Conservation (phyloP, 2,113 vertebrate genomes). For the Sander vitreus region DNA sequence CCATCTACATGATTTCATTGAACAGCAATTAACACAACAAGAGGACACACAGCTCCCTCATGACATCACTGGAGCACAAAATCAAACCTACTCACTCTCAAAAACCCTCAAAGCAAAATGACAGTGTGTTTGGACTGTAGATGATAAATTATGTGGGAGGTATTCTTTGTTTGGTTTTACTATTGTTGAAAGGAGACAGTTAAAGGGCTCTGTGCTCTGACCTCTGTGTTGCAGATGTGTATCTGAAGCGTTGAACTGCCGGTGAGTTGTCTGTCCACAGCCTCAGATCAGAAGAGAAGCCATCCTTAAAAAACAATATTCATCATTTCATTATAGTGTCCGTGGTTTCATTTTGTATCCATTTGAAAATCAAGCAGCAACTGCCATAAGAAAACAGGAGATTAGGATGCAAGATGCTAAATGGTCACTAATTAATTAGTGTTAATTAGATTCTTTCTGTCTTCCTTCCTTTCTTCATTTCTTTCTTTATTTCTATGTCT, state of each 20-base stretch:
- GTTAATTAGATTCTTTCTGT: background rate
- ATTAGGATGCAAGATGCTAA: background rate
- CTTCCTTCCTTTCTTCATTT: background rate
- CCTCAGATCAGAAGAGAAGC: conserved; percentile 5
- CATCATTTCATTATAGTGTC: background rate
- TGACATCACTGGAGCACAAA: conserved; percentile 43
- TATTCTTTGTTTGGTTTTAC: conserved; percentile 15
- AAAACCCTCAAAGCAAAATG: conserved; percentile 21
- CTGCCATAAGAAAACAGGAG: background rate
- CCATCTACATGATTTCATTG: conserved; percentile 51
- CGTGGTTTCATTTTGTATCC: background rate
- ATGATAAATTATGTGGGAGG: conserved; percentile 1
- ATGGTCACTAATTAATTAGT: background rate
- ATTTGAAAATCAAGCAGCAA: background rate
- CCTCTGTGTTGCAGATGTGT: conserved; percentile 83
- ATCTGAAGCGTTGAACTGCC: conserved; percentile 71
- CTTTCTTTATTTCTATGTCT: background rate
- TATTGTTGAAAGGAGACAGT: background rate
- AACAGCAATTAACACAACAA: conserved; percentile 56
- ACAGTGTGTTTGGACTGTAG: background rate
- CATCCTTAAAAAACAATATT: conserved; percentile 38
- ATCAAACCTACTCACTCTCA: conserved; percentile 27
- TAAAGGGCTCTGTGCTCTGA: conserved; percentile 62
- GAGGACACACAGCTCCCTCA: conserved; percentile 21
- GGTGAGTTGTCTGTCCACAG: conserved; percentile 45